Evolutionary conservation across 1,140 invertebrate genomes (phyloP).

Genomic region (Copidosoma floridanum): DNA sequence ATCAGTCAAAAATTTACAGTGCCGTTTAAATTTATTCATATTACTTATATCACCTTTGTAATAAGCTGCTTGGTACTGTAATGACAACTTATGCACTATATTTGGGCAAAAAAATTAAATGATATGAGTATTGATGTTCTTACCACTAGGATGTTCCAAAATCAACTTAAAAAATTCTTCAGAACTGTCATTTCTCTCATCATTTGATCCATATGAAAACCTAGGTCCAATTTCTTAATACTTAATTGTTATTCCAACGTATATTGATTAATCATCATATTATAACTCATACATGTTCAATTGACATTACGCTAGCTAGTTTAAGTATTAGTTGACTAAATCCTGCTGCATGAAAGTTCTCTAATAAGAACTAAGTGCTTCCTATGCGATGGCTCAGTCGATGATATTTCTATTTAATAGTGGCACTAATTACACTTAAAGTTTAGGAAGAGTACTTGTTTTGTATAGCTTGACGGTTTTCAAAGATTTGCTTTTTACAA

Average conservation of each 20-base stretch:
- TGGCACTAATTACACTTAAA: too few species aligned
- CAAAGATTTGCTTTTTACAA: too few species aligned
- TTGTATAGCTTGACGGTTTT: too few species aligned
- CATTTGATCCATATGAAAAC: neutral
- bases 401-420: too few species aligned
- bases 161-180: neutral
- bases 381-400: too few species aligned
- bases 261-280: too few species aligned
- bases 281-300: too few species aligned
- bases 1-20: neutral
- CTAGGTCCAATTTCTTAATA: neutral
- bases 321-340: too few species aligned
- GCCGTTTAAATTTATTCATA: neutral
- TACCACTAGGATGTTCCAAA: neutral
- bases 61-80: neutral
- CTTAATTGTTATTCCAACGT: slow-evolving; percentile 8
- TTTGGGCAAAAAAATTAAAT: slow-evolving; percentile 11
- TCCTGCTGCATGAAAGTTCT: too few species aligned
- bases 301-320: too few species aligned
- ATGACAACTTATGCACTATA: neutral
- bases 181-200: neutral
- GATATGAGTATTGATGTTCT: neutral
- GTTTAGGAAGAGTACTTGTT: too few species aligned
- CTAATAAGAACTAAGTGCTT: too few species aligned
- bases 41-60: neutral